These are phyloP conservation scores for Nothura maculosa DNA, from an alignment of 2,797 vertebrate species.

Conservation along the genomic window DNA sequence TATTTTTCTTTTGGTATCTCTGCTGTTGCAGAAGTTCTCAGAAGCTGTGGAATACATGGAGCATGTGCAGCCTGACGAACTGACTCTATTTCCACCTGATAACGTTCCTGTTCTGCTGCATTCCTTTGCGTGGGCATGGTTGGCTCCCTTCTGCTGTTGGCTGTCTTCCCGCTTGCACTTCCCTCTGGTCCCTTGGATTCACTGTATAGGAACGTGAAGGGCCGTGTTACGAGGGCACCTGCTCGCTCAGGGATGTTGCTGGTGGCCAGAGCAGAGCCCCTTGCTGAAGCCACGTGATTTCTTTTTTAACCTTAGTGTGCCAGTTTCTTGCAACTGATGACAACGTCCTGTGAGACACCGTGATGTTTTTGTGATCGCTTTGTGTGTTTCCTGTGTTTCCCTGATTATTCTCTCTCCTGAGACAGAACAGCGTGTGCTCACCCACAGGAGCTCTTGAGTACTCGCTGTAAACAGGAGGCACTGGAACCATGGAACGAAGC, in stretches of 20 bases:
- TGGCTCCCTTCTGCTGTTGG: neutral
- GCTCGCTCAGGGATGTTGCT: neutral
- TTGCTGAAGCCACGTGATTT: neutral
- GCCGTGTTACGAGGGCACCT: fast-evolving
- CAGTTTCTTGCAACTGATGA: fast-evolving
- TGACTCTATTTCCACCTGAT: neutral
- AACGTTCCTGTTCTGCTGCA: neutral
- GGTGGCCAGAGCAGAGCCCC: neutral
- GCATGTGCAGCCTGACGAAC: neutral
- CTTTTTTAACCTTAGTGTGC: neutral
- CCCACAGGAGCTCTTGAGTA: neutral
- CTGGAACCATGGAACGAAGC: neutral
- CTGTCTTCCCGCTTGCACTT: neutral
- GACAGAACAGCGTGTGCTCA: neutral
- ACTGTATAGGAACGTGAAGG: neutral
- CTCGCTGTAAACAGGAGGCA: neutral
- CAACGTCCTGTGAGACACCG: neutral
- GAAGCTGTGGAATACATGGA: neutral
- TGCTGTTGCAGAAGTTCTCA: neutral
- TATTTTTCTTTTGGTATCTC: slow-evolving; percentile 13
- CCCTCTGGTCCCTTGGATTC: neutral
- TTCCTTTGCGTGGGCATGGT: too few species aligned
- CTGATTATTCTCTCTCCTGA: neutral
- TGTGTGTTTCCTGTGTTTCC: neutral
- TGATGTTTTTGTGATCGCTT: neutral